Base-by-base conservation (phyloP, 2,797 vertebrate genomes). In the Eurystomus glaucurus region DNA sequence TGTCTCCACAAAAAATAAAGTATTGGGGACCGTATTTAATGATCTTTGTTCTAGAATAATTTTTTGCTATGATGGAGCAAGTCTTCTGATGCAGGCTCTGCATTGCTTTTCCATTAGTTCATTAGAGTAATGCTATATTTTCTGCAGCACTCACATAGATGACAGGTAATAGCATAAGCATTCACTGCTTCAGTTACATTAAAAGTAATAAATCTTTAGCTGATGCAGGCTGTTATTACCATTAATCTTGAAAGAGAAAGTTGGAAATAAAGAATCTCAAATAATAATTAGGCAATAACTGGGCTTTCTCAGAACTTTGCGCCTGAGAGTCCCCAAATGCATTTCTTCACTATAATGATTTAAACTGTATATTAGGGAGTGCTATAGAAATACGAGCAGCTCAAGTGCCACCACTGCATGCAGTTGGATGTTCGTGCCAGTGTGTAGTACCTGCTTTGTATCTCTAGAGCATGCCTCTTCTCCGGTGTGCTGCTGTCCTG, bases 241-340 rank as follows among this genome's bases (percentile, higher is more conserved):
- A 81, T 94, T 95, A 58, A 81, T 96, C 50, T 95, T 87, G 48
- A 82, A 76, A 93, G 60, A 72, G 65, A 66, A 87, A 89, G 68
- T 18, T 77, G 45, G 48, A 89, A 87, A 54, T 79, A 69, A 90
- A 76, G 65, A 57, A 62, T 70, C 39, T 92, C 51, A 79, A 35
- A 78, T 91, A 85, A 66, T 87, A 92, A 95, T 85, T 92, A 82
- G 74, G 66, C 85, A 79, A 58, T 41, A 54, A 35, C 14, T 52
- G 0, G 31, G 35, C 8, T 33, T 57, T 58, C 48, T 19, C 51
- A 55, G 58, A 35, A 41, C 51, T 13, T 57, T 66, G 50, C 23
- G 37, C 52, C 41, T 88, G 75, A 68, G 58, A 43, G 41, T 72
- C 35, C 55, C 88, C 78, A 48, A 43, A 46, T 76, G 58, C 65